Base-by-base conservation (phyloP, 1,140 invertebrate species). In the Mylabris phalerata region DNA sequence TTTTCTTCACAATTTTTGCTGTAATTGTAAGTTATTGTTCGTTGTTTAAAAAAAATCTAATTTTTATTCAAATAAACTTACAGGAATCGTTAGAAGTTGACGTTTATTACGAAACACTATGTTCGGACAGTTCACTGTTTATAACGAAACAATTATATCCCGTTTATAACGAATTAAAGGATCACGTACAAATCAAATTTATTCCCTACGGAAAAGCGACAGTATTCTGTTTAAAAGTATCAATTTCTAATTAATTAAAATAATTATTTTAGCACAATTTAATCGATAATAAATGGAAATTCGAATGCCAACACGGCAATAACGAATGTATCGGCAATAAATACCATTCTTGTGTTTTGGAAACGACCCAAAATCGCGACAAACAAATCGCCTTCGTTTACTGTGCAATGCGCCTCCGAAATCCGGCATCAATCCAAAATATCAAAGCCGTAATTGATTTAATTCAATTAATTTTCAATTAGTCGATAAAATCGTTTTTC, bases 201-300 rank as follows among this genome's bases (percentile, higher is more conserved):
- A 77, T 86, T 49, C 88, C 91, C 1, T 93, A 85, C 69, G 91
- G 91, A 58, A 91, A 91, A 74, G 87, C 89, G 4, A 46, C 67
- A 66, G 83, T 85, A 73, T 74, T 70, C 43, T 56, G n/a, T 41
- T 50, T 42, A 9, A 42, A 32, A 42, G 11, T 7, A 5, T 7
- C 32, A 32, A 38, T 9, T 32, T 13, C 0, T 50, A 40, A 47
- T 32, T 9, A 51, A 49, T 10, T 27, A 49, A 11, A 44, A 27
- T 41, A 25, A 11, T 47, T 47, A 32, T 32, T 32, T 32, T 32
- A 32, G 32, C 51, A 40, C 47, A 57, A 43, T 50, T 48, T 19
- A 25, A 46, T 3, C 63, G 60, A 48, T 49, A 38, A 55, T 68
- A 32, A 32, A 32, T 71, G 48, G 52, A 0, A 62, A 60, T 85